Evolutionary conservation across 2,113 vertebrate genomes (phyloP), one percentile per base, ranked within the genome.

Genomic region (Ciconia maguari): DNA sequence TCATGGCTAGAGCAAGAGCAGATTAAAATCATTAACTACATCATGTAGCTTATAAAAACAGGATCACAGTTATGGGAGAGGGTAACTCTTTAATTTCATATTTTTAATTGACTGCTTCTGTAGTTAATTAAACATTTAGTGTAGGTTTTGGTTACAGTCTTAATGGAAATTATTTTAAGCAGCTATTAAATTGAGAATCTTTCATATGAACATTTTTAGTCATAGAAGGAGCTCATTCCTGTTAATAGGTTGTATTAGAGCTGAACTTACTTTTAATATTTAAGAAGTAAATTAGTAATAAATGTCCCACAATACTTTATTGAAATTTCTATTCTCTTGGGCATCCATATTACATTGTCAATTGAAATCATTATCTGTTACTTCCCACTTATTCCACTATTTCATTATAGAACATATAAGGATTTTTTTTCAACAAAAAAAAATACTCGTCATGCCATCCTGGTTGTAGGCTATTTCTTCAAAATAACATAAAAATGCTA

Each of bases 61-160:
- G 32, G 42, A 94, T 91, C 75, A 89, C 38, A 92, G 42, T 93
- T 64, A 93, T 72, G 48, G 18, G 13, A 96, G 62, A 94, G 30
- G 20, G 75, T 93, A 97, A 95, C 91, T 70, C 49, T 94, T 98
- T 97, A 97, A 97, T 97, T 97, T 97, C 36, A 68, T 95, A 80
- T 84, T 96, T 94, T 96, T 91, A 97, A 96, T 95, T 97, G 87
- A 95, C 77, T 97, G 49, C 75, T 95, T 96, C 83, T 95, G 25
- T 90, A 94, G 41, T 97, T 98, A 98, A 98, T 98, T 97, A 97
- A 97, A 96, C 38, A 91, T 91, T 87, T 95, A 93, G 80, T 95
- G 34, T 94, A 84, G 42, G 48, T 74, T 96, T 95, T 89, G 51
- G 80, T 96, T 94, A 87, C 60, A 96, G 92, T 86, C 83, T 89